Base-by-base conservation (phyloP, 64 coral and sea anemone species). In the Stichodactyla mertensii region DNA sequence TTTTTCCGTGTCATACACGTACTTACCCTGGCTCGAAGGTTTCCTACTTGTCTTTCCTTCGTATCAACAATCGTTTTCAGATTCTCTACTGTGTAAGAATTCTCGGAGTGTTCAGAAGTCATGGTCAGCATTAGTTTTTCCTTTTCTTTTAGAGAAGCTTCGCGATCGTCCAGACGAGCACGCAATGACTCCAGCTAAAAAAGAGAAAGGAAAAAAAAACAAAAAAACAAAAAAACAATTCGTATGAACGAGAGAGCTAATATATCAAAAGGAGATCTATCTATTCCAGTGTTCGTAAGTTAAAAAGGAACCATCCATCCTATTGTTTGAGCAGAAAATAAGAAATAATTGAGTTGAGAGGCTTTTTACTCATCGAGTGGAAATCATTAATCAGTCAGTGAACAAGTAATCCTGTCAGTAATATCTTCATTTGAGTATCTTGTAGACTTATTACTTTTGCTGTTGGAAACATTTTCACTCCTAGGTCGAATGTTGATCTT, bases 91-190 rank as follows among this genome's bases (percentile, higher is more conserved):
- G 88, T 88, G 85, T 88, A 96, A 0, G 91, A 96, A 81, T 78
- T 93, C 69, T 96, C 94, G 6, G 94, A 96, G 45, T 96, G 94
- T 71, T 96, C 91, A 19, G 94, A 93, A 0, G 91, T 92, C 59
- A 96, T 92, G 7, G 78, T 85, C 4, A 89, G 67, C 69, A 96
- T 86, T 71, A 92, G 89, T 82, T 93, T 96, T 59, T 96, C 94
- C 85, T 96, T 92, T 8, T 90, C 85, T 88, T 93, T 96, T 55
- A 96, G 79, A 24, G 77, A 74, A 10, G 86, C 81, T 20, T 96
- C 94, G 60, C 92, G 92, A 19, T 93, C 94, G 79, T 96, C 94
- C 18, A 96, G 77, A 6, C 94, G 91, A 52, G 36, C 71, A 55
- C 94, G 88, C 26, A 96, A 36, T n/a, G 91, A 96, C 54, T 88